Conservation (phyloP, 2,888 invertebrate genomes). For the Stegophylla sp. region DNA sequence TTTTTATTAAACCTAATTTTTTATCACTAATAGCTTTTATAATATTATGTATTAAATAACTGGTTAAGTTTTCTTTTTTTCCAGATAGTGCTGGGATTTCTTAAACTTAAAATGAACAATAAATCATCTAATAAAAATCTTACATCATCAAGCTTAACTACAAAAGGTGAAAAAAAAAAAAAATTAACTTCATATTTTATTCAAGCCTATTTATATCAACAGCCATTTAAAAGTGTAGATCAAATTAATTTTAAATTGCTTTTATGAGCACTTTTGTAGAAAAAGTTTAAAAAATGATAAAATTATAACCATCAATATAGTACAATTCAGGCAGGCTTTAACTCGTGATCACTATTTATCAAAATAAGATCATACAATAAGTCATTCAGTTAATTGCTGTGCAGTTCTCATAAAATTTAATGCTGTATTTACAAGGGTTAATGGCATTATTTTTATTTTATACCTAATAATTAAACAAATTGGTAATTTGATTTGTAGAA, state of each 20-base stretch:
- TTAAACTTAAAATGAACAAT: constrained; percentile 24
- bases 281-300: neutral
- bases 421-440: neutral
- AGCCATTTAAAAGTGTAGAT: neutral
- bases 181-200: neutral
- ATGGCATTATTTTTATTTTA: no score
- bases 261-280: neutral
- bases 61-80: neutral
- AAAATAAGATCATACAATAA: neutral
- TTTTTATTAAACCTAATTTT: constrained; percentile 32
- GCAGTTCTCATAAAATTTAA: neutral
- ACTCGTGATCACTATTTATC: no score
- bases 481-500: no score
- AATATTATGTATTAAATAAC: constrained; percentile 8
- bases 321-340: no score
- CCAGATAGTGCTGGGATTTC: neutral
- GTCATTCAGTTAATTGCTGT: neutral
- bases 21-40: constrained; percentile 49
- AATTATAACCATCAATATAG: neutral
- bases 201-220: constrained; percentile 7
- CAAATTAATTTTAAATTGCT: constrained; percentile 33
- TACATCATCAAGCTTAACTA: neutral
- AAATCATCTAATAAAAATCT: constrained; percentile 3
- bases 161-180: neutral
- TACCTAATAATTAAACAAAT: no score